phyloP scores from a whole-genome alignment of 2,888 invertebrate species.

The Clusia tigrina region DNA sequence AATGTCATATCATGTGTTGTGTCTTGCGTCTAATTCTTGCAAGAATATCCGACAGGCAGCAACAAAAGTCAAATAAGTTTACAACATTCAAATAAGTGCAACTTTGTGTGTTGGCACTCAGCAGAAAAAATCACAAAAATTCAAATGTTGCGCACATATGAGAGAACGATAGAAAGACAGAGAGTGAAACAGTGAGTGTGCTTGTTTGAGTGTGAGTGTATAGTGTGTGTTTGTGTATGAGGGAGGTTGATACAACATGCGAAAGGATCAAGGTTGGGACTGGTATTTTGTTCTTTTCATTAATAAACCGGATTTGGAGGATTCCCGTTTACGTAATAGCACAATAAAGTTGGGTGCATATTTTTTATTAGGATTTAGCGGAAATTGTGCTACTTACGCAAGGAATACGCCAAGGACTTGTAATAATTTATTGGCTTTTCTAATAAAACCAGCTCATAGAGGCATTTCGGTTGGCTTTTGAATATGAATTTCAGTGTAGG shows the following conservation, averaged over 20 bases:
- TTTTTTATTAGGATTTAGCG: neutral
- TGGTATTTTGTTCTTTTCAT: neutral
- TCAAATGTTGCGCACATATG: no score
- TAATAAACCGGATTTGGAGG: neutral
- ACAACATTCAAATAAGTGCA: neutral
- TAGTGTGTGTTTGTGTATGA: no score
- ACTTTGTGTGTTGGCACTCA: no score
- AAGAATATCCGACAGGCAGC: neutral
- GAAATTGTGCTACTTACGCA: neutral
- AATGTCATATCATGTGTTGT: neutral
- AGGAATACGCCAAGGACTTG: neutral
- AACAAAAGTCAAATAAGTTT: slow-evolving; percentile 7
- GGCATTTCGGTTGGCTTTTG: no score
- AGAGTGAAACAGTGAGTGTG: no score
- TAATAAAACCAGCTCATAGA: no score
- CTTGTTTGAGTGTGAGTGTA: no score
- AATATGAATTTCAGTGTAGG: no score
- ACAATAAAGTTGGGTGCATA: neutral
- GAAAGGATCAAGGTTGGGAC: no score
- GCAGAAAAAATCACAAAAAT: no score
- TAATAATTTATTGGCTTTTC: neutral
- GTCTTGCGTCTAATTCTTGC: neutral
- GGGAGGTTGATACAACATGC: no score
- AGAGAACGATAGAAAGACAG: no score
- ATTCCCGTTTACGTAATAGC: neutral